Conservation (phyloP, 2,888 invertebrate genomes). For the Diarsia rubi region DNA sequence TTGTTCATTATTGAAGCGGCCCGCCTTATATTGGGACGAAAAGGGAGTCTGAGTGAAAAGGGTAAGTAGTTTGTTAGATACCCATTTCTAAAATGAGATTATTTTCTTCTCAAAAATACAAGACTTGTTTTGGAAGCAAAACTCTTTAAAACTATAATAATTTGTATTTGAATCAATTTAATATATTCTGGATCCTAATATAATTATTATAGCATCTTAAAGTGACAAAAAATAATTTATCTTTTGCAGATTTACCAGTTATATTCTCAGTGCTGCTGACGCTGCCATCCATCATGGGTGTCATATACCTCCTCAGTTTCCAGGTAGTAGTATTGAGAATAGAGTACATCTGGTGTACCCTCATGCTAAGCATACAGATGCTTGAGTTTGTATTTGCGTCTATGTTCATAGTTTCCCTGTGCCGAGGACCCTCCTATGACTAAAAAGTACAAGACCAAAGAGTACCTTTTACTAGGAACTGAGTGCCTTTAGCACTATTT, state of each 20-base stretch:
- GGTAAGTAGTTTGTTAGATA: conserved; percentile 78
- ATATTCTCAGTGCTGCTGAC: conserved; percentile 95
- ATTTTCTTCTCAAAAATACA: neutral
- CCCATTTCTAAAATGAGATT: neutral
- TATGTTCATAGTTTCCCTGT: conserved; percentile 93
- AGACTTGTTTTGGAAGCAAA: neutral
- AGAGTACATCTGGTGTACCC: conserved; percentile 96
- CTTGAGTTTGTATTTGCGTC: conserved; percentile 96
- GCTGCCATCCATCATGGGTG: conserved; percentile 95
- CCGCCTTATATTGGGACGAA: conserved; percentile 95
- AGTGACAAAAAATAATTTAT: neutral
- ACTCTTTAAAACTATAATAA: too few relatives aligned
- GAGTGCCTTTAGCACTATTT: conserved; percentile 58
- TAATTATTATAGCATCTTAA: neutral
- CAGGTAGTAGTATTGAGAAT: conserved; percentile 96
- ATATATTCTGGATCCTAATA: neutral
- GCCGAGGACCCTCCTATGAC: conserved; percentile 91
- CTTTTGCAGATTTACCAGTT: conserved; percentile 94
- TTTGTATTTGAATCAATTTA: neutral
- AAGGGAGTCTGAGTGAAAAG: conserved; percentile 96
- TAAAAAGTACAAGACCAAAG: conserved; percentile 66
- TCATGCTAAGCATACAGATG: conserved; percentile 95
- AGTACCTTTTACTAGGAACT: conserved; percentile 17
- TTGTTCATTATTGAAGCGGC: conserved; percentile 95
- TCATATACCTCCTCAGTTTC: conserved; percentile 96